Conservation (phyloP, 1,140 invertebrate genomes). For the Platyura marginata region DNA sequence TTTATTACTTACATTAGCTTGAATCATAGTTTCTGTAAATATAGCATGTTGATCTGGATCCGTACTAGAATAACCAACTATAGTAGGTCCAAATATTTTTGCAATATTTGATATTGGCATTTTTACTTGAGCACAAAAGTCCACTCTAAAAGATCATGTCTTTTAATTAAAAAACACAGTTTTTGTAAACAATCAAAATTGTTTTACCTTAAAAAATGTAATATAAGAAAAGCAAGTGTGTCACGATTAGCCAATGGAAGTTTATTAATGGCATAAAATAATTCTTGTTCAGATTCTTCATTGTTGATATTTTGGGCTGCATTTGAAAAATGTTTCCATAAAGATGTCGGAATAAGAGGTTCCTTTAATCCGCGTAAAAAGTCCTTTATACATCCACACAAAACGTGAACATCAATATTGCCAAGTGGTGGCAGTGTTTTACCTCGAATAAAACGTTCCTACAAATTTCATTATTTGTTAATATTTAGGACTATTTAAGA, state of each 20-base stretch:
- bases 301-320: conserved; percentile 32
- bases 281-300: conserved; percentile 23
- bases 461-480: too few species aligned
- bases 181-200: too few species aligned
- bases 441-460: conserved; percentile 55
- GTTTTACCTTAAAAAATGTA: conserved; percentile 61
- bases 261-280: conserved; percentile 49
- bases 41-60: conserved; percentile 34
- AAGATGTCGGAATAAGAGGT: conserved; percentile 52
- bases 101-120: conserved; percentile 65
- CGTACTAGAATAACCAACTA: conserved; percentile 57
- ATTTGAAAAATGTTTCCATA: conserved; percentile 59
- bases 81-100: conserved; percentile 67
- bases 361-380: conserved; percentile 66
- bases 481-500: too few species aligned
- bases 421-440: conserved; percentile 52
- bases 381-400: conserved; percentile 73
- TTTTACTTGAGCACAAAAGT: conserved; percentile 47
- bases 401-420: conserved; percentile 52
- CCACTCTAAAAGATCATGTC: conserved; percentile 12
- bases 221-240: conserved; percentile 65
- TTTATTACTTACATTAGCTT: conserved; percentile 27
- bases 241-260: conserved; percentile 73
- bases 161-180: too few species aligned
- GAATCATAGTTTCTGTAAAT: conserved; percentile 36